Percentiles rank a stretch among this genome's conserved stretches.
These are phyloP conservation scores for Anastrepha ludens DNA, from an alignment of 1,140 invertebrate genomes.

Conservation along the genomic window DNA sequence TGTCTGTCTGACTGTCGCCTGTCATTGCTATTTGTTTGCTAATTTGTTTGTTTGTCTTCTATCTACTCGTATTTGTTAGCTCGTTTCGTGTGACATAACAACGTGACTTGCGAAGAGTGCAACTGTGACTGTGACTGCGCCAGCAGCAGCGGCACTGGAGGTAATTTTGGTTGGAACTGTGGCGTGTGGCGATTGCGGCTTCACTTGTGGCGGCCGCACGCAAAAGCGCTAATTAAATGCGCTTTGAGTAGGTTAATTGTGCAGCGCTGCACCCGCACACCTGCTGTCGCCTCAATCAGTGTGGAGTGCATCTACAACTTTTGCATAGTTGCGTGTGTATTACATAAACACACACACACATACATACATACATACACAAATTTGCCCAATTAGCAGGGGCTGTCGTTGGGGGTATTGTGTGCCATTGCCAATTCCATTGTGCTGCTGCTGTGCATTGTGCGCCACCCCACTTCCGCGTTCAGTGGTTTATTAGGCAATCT, in stretches of 20 bases:
- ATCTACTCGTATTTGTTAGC: slow-evolving; percentile 9
- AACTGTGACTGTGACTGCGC: neutral
- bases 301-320: neutral
- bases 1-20: neutral
- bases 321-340: neutral
- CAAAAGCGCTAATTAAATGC: slow-evolving; percentile 49
- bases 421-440: neutral
- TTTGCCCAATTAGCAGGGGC: neutral
- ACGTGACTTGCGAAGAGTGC: neutral
- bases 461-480: neutral
- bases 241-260: slow-evolving; percentile 27
- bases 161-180: neutral
- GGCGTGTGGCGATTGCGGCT: slow-evolving; percentile 30
- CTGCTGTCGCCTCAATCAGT: slow-evolving; percentile 1
- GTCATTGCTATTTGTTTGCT: slow-evolving; percentile 17
- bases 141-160: neutral
- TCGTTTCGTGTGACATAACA: slow-evolving; percentile 32
- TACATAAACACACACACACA: neutral
- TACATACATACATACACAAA: neutral
- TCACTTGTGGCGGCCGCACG: slow-evolving; percentile 12
- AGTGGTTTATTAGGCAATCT: neutral
- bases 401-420: neutral
- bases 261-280: slow-evolving; percentile 18
- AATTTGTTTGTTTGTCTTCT: slow-evolving; percentile 19
- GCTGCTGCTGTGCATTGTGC: neutral